Evolutionary conservation across 2,797 vertebrate genomes (phyloP).

Genomic region (Phalloptychus januarius): DNA sequence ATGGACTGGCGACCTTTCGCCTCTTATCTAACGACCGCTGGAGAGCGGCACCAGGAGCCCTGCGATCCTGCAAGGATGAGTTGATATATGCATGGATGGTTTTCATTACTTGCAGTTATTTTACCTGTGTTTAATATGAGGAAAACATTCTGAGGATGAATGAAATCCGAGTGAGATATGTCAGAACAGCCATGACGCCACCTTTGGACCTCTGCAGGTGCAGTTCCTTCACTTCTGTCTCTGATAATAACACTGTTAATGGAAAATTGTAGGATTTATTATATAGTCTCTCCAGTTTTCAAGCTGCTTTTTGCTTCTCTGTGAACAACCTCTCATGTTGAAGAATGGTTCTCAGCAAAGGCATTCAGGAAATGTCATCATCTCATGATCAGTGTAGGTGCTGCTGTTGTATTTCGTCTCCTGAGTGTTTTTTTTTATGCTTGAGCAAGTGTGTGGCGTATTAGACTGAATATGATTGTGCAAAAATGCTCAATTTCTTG

Average conservation of each 20-base stretch:
- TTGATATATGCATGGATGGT: background rate
- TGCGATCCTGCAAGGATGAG: background rate
- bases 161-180: background rate
- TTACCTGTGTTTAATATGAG: background rate
- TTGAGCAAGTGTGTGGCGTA: constrained; percentile 17
- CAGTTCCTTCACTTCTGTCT: background rate
- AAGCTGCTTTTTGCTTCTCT: constrained; percentile 6
- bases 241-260: background rate
- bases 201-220: background rate
- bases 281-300: background rate
- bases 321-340: background rate
- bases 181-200: background rate
- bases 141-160: background rate
- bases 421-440: background rate
- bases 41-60: background rate
- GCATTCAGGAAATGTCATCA: constrained; percentile 46
- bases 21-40: background rate
- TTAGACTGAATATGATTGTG: constrained; percentile 1
- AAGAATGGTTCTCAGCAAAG: background rate
- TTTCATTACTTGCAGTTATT: background rate
- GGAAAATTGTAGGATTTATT: background rate
- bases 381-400: background rate
- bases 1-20: background rate
- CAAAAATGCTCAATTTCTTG: background rate
- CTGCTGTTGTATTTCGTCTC: constrained; percentile 10